Base-by-base conservation (phyloP, 2,113 vertebrate genomes). In the Triplophysa dalaica region DNA sequence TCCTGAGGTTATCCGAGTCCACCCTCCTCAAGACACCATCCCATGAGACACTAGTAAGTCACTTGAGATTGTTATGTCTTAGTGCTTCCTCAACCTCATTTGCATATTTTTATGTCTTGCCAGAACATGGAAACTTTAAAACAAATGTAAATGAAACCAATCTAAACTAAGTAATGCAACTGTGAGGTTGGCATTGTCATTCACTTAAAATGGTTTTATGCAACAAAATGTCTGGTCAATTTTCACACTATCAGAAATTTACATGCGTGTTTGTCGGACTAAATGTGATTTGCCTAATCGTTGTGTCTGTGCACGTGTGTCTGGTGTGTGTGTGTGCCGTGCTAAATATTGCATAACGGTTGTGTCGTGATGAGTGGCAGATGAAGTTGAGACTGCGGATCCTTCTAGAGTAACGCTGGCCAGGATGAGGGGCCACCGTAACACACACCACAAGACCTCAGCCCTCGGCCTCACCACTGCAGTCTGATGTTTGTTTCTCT, bases 271-370 rank as follows among this genome's bases (percentile, higher is more conserved):
- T 9, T 24, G 60, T 56, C 43, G 38, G 63, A 66, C 24, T 29
- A 29, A 70, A 62, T 70, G 66, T 64, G 66, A 69, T 58, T 76
- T 73, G 43, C 17, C n/a, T 45, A 41, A 8, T 56, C 33, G 26
- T 63, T 67, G 33, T 50, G 58, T 70, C 60, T 26, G 66, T 24
- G 48, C 33, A 68, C 17, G 48, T 21, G 43, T 26, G 43, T 8
- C 43, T 62, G 72, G 67, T 70, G 74, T 38, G 78, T 84, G 76
- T 84, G 80, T 62, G 75, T 65, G 16, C 54, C 12, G 50, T 84
- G 76, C 62, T 84, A 68, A 84, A 84, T 84, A 84, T 84, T 84
- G 83, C 70, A 84, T 84, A 81, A 84, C 29, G 70, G 81, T 52
- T 41, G 79, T 74, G 83, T 75, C 72, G 83, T 76, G 83, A 73